Evolutionary conservation across 1,140 invertebrate species (phyloP), one percentile per base, ranked within the genome.

Genomic region (Pseudomyrmex flavicornis): DNA sequence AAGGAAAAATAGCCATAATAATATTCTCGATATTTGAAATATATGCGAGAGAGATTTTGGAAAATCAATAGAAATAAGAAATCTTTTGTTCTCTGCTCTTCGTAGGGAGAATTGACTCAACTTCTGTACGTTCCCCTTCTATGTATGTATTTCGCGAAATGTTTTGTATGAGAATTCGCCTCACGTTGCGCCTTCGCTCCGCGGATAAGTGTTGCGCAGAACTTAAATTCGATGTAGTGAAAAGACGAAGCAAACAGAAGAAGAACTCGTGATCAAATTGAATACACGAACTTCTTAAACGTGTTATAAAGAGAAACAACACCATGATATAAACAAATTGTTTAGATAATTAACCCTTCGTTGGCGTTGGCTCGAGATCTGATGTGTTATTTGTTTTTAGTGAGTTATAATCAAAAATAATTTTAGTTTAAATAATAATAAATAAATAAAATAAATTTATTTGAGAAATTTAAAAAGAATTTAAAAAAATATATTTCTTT

Each of bases 161-260:
- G 70, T 44, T 61, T 20, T 80, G 20, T 48, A 58, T 61, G 54
- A 59, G 46, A n/a, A 80, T 80, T 80, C 76, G 12, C 20, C 76
- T 80, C 76, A 80, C 76, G 66, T 80, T 79, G 65, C 66, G 56
- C 44, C 22, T 80, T 70, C 76, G 44, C 22, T 48, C 22, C 66
- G 8, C 59, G 66, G 66, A 80, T 80, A 80, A 80, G 66, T 70
- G 66, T 70, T 59, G 52, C 65, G 56, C 66, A 26, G 76, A 80
- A 80, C 66, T 80, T 61, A 48, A 70, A 72, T 72, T 80, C 22
- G 66, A 80, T 72, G 22, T 72, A 72, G 76, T 50, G 44, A 72
- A 72, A 58, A 59, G 54, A 72, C 35, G 54, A 26, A 26, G 61
- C 46, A 72, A 80, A 72, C 44, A 62, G 65, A 69, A 54, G 46